Conservation (phyloP, 1,140 invertebrate species). For the Drosophila azteca region DNA sequence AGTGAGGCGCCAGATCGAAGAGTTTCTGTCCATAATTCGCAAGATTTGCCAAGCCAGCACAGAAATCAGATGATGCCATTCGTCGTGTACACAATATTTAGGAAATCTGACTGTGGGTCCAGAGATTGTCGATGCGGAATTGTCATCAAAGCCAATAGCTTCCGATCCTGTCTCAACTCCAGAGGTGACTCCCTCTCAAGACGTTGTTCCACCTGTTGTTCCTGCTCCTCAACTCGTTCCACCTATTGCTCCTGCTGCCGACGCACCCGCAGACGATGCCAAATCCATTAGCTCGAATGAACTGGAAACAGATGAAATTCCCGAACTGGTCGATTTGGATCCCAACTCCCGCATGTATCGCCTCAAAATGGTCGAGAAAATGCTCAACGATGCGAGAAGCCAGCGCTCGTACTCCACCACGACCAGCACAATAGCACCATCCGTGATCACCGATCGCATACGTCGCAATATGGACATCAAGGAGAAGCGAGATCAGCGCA, state of each 20-base stretch:
- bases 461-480: slow-evolving; percentile 88
- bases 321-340: slow-evolving; percentile 82
- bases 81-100: slow-evolving; percentile 76
- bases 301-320: slow-evolving; percentile 69
- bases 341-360: slow-evolving; percentile 86
- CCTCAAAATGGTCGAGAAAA: slow-evolving; percentile 86
- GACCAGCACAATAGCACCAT: slow-evolving; percentile 93
- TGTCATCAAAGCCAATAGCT: slow-evolving; percentile 8
- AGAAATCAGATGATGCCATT: slow-evolving; percentile 72
- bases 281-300: slow-evolving; percentile 74
- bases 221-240: background rate
- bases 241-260: slow-evolving; percentile 4
- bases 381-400: slow-evolving; percentile 85
- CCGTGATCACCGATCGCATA: slow-evolving; percentile 92
- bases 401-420: slow-evolving; percentile 86
- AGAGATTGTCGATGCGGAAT: slow-evolving; percentile 47
- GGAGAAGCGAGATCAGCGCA: slow-evolving; percentile 87
- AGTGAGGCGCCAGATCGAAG: slow-evolving; percentile 59
- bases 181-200: background rate
- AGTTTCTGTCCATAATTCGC: slow-evolving; percentile 66
- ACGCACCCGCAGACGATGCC: slow-evolving; percentile 27
- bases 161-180: background rate
- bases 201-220: background rate
- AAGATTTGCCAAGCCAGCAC: slow-evolving; percentile 48
- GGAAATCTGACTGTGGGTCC: slow-evolving; percentile 65